These are phyloP conservation scores for Discoglossus pictus DNA, from an alignment of 2,797 vertebrate species.

Conservation along the genomic window DNA sequence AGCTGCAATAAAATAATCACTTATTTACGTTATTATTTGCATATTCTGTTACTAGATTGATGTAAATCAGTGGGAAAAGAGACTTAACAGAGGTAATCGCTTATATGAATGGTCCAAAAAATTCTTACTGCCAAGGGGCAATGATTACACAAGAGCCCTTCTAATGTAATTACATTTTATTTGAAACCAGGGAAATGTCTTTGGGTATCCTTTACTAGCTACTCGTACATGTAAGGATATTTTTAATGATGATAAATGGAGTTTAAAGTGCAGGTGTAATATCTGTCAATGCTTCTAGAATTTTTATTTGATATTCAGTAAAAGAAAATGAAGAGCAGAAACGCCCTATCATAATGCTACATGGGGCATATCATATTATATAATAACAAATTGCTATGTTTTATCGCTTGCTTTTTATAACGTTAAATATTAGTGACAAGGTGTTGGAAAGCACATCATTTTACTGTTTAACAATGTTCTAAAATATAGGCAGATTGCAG, in stretches of 20 bases:
- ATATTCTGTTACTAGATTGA: constrained; percentile 26
- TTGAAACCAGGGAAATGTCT: constrained; percentile 32
- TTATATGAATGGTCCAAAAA: constrained; percentile 41
- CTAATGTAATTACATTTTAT: constrained; percentile 37
- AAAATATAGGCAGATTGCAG: too few species aligned
- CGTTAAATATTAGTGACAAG: constrained; percentile 14
- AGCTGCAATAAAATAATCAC: constrained; percentile 17
- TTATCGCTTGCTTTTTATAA: constrained; percentile 11
- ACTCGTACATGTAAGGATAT: constrained; percentile 23
- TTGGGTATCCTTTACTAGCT: constrained; percentile 40
- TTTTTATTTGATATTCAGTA: constrained; percentile 19
- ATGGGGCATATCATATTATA: constrained; percentile 15
- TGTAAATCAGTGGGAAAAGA: constrained; percentile 32
- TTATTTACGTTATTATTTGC: constrained; percentile 44
- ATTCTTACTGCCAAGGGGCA: constrained; percentile 42
- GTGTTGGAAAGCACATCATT: constrained; percentile 20
- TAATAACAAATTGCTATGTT: constrained; percentile 27
- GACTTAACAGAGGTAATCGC: constrained; percentile 41
- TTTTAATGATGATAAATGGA: constrained; percentile 36
- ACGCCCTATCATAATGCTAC: not conserved
- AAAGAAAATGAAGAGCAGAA: constrained; percentile 34
- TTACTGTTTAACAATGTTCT: too few species aligned
- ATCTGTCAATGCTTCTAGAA: constrained; percentile 26
- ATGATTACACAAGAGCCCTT: constrained; percentile 41
- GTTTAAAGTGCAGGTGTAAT: constrained; percentile 43